Percentiles rank a stretch among this genome's conserved stretches.
phyloP scores from a whole-genome alignment of 2,888 invertebrate genomes.

The Scaptomyza polygonia region DNA sequence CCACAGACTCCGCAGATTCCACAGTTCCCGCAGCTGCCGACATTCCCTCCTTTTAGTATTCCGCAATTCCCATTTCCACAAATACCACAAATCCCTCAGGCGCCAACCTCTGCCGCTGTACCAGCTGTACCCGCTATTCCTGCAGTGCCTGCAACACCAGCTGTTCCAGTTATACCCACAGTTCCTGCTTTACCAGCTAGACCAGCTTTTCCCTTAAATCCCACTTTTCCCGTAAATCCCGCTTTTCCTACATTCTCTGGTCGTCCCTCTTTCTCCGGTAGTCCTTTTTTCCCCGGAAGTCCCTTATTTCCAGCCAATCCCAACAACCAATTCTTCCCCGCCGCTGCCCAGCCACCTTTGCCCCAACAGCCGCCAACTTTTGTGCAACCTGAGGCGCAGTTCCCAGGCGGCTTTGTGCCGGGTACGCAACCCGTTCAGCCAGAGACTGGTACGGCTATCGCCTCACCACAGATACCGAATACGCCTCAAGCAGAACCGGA shows the following conservation, averaged over 20 bases:
- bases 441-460: conserved; percentile 79
- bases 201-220: conserved; percentile 7
- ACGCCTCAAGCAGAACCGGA: conserved; percentile 55
- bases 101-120: conserved; percentile 16
- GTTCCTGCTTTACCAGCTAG: conserved; percentile 13
- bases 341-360: conserved; percentile 74
- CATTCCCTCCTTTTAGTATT: no score
- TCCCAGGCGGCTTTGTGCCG: conserved; percentile 71
- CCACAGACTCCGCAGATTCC: conserved; percentile 36
- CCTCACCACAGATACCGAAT: conserved; percentile 80
- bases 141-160: conserved; percentile 11
- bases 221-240: conserved; percentile 7
- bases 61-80: conserved; percentile 31
- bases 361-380: conserved; percentile 77
- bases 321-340: conserved; percentile 66
- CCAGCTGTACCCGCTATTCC: conserved; percentile 24
- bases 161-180: conserved; percentile 34
- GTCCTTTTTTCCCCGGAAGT: conserved; percentile 26
- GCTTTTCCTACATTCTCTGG: conserved; percentile 32
- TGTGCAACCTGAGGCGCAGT: conserved; percentile 69
- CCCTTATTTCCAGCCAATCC: conserved; percentile 33
- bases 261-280: conserved; percentile 34
- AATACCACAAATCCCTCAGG: conserved; percentile 36
- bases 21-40: conserved; percentile 1
- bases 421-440: conserved; percentile 64